Evolutionary conservation across 1,140 invertebrate species (phyloP), one percentile per base, ranked within the genome.

Genomic region (Solen grandis): DNA sequence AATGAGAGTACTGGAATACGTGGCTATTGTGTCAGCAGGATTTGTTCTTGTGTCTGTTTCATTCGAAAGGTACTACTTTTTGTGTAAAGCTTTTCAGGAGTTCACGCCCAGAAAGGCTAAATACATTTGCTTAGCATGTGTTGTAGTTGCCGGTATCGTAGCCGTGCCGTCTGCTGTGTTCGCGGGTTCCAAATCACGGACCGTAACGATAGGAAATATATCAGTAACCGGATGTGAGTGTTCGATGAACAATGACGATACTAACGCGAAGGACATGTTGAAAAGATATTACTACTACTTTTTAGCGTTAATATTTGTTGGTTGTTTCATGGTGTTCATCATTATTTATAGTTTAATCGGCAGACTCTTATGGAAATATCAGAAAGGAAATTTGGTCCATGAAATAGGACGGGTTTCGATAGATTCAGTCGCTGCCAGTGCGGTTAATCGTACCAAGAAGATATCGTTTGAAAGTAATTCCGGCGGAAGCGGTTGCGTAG

Each of bases 41-140:
- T 82, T 90, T 60, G 86, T 84, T 16, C 76, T 88, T 16, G 65
- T 88, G 5, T 81, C 83, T 4, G 83, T 90, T 25, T 86, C 86
- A 0, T 74, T 88, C 29, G 89, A 90, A 57, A 72, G 88, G 46
- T 89, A 88, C 66, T 22, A 81, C 83, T 31, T 84, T 86, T 19
- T 90, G 83, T 81, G 65, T 57, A 41, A 62, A 81, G 33, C 86
- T 75, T 27, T 84, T 84, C 25, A 80, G 57, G 65, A 72, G 25
- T 74, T 87, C 16, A 80, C 82, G 2, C 73, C 85, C 0, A 77
- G 50, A 5, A 82, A 83, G 5, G 85, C 85, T 5, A 86, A 84
- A 38, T 60, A 80, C 27, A 59, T 84, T 1, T 82, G 80, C 31
- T 25, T 68, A 0, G 54, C 70, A 13, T 86, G 85, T 75, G 81